A percentile compares a stretch with the other conserved stretches of the same genome.
Evolutionary conservation across 2,888 invertebrate species (phyloP).

Genomic region (Oscheius onirici): DNA sequence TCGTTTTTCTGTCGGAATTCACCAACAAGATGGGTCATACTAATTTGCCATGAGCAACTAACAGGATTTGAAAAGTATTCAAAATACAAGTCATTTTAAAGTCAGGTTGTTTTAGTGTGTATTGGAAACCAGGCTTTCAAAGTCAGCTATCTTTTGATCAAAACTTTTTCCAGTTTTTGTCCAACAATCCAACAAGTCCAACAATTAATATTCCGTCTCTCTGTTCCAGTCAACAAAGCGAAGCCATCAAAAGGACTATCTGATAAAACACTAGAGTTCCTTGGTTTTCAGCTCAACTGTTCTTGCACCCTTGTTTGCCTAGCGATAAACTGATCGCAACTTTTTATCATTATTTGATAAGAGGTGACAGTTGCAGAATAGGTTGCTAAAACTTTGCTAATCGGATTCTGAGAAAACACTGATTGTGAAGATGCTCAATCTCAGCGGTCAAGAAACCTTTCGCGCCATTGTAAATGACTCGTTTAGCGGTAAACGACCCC

Average conservation of each 20-base stretch:
- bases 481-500: neutral
- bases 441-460: neutral
- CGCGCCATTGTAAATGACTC: constrained; percentile 15
- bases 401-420: constrained; percentile 2
- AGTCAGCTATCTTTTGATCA: too few species aligned
- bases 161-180: too few species aligned
- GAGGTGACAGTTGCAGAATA: constrained; percentile 10
- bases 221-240: neutral
- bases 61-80: too few species aligned
- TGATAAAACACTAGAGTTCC: constrained; percentile 22
- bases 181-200: neutral
- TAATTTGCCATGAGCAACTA: too few species aligned
- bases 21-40: too few species aligned
- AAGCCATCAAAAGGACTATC: neutral
- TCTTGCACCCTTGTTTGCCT: constrained; percentile 21
- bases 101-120: too few species aligned
- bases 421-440: neutral
- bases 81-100: too few species aligned
- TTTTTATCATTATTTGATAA: constrained; percentile 20
- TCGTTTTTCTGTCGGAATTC: too few species aligned
- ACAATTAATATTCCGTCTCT: constrained; percentile 6
- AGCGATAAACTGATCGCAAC: constrained; percentile 26
- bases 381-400: constrained; percentile 1
- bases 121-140: too few species aligned
- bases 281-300: constrained; percentile 9